Base-by-base conservation (phyloP, 53 echinoderm and acorn worm species). In the Paracentrotus lividus region DNA sequence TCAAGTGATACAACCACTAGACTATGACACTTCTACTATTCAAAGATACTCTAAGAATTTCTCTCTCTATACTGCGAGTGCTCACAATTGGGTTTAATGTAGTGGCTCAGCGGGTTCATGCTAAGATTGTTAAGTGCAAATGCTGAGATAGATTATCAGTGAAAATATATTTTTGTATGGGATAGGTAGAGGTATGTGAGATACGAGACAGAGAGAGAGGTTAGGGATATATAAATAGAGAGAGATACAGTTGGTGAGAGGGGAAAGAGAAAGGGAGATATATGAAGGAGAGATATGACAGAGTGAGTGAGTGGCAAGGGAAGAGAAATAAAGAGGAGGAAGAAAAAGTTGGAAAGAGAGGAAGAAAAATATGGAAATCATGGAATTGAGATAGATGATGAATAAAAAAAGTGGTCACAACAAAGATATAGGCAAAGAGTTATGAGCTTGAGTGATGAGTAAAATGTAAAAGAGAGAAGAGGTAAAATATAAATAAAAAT, bases 271-370 rank as follows among this genome's bases (percentile, higher is more conserved):
- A 49, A 49, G 21, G 20, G 65, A 47, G 38, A 67, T 49, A 69
- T 24, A 47, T 13, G 42, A 65, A 24, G 16, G 68, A 44, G 52
- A 27, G 42, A 43, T 6, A 8, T 2, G 66, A 34, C 42, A 45
- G 33, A 44, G 66, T 44, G 42, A 27, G 16, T 29, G 43, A 27
- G 24, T 14, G 23, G 1, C 10, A 53, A 29, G 20, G 42, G 69
- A 43, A 0, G 40, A 26, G 24, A 21, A 67, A 65, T 26, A 10
- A 68, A 2, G 68, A 5, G 20, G 68, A 65, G 47, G 21, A 47
- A 68, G 12, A 67, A 21, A 66, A 42, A 66, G 43, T 43, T 6
- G 64, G 91, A 68, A 24, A 90, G 91, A 90, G 43, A 32, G 27
- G 49, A 23, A 67, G 69, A 36, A 44, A 90, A 34, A 90, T 7